Evolutionary conservation across 2,888 invertebrate species (phyloP), one percentile per base, ranked within the genome.

Genomic region (Agrotis ipsilon): DNA sequence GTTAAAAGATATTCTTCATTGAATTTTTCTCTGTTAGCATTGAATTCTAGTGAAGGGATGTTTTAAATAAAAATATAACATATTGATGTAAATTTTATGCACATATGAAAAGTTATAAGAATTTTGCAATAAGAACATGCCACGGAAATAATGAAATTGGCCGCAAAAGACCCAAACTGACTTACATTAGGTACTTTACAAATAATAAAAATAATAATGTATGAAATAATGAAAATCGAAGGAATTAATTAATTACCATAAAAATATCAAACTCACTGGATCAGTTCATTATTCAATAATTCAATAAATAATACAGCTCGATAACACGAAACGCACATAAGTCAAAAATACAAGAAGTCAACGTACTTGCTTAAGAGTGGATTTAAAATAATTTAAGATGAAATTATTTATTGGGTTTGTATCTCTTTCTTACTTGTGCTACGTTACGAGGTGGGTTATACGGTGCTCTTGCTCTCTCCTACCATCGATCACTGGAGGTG

Each of bases 401-500:
- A 90, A 91, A 93, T 93, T 92, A 95, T 95, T 94, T 95, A 95
- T 94, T 93, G 86, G 82, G 75, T 75, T 77, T 89, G 75, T 83
- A 75, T 94, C 95, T 89, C 92, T 81, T 82, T 95, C 90, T 73
- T 82, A 82, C 93, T 80, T 79, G 76, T 76, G 78, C 77, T 76
- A 80, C 84, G 81, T 84, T 83, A 81, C 85, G 84, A 85, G 82
- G 70, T 75, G 76, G 77, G 78, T 82, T 76, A 83, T 89, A 86
- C 85, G 87, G 89, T 89, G 89, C 85, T 93, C 93, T 91, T 92
- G 76, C 89, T 94, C 91, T 84, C 89, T 88, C 92, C 77, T 85
- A 90, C 94, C 93, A 96, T 96, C 96, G 94, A 96, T 96, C 96
- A 96, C 92, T 87, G 88, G 89, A 93, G 93, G 95, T 96, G 96